Evolutionary conservation across 2,113 vertebrate genomes (phyloP).

Genomic region (Pituophis catenifer): DNA sequence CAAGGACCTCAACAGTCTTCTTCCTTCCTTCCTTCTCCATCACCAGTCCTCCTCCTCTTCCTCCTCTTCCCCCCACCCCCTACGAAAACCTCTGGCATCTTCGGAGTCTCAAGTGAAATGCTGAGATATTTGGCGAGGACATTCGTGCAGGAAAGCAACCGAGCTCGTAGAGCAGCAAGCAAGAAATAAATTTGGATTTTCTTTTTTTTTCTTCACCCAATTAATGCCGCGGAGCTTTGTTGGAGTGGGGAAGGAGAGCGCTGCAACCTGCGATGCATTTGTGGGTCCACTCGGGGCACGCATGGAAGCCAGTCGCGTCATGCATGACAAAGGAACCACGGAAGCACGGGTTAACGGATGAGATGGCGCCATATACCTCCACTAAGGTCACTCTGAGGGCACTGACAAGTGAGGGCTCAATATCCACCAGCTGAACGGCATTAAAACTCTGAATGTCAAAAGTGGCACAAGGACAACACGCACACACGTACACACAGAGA

Average conservation of each 20-base stretch:
- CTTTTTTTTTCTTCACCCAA: rapidly evolving
- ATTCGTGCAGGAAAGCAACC: no score
- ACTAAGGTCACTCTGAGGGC: slow-evolving; percentile 98
- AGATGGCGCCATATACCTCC: slow-evolving; percentile 79
- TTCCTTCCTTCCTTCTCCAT: no score
- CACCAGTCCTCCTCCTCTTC: no score
- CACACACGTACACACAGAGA: not conserved
- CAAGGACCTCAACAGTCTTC: no score
- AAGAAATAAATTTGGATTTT: not conserved
- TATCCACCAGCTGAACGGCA: slow-evolving; percentile 95
- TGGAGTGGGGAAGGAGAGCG: not conserved
- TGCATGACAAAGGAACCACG: slow-evolving; percentile 22
- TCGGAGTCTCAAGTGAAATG: no score
- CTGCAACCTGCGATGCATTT: slow-evolving; percentile 26
- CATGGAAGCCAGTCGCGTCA: not conserved
- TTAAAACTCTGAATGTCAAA: slow-evolving; percentile 85
- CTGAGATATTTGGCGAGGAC: no score
- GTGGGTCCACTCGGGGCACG: slow-evolving; percentile 18
- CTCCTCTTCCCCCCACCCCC: no score
- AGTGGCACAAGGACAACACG: slow-evolving; percentile 60
- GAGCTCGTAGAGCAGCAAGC: not conserved
- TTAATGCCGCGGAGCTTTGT: not conserved
- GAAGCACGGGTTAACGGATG: not conserved
- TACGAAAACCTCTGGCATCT: no score
- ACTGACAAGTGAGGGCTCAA: slow-evolving; percentile 97